Evolutionary conservation across 2,888 invertebrate genomes (phyloP).

Genomic region (Ichneumoninae sp.): DNA sequence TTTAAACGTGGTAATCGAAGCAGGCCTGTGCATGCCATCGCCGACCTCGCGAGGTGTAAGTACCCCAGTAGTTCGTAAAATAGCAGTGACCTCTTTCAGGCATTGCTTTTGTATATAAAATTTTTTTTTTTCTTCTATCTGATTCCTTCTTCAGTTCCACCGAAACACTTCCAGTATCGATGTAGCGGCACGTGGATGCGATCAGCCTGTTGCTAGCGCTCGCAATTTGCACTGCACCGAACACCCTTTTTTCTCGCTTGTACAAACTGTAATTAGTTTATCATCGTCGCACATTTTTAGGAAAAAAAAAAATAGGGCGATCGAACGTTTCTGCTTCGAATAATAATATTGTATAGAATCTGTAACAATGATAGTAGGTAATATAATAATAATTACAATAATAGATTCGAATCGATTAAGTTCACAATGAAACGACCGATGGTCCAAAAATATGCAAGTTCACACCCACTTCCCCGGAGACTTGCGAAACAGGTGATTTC

Average conservation of each 20-base stretch:
- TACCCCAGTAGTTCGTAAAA: conserved; percentile 84
- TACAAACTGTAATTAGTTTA: conserved; percentile 21
- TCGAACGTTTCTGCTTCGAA: background rate
- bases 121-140: background rate
- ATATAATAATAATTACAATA: background rate
- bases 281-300: conserved; percentile 3
- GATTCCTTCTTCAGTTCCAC: conserved; percentile 38
- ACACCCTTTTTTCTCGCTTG: conserved; percentile 46
- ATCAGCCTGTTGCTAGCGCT: conserved; percentile 11
- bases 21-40: conserved; percentile 95
- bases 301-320: background rate
- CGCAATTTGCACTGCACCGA: conserved; percentile 52
- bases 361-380: background rate
- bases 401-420: background rate
- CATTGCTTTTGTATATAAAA: conserved; percentile 36
- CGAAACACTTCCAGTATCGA: conserved; percentile 51
- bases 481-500: conserved; percentile 3
- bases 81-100: conserved; percentile 62
- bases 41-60: conserved; percentile 96
- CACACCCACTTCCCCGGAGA: background rate
- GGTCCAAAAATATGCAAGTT: background rate
- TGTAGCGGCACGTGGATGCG: conserved; percentile 52
- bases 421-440: background rate
- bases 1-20: conserved; percentile 80
- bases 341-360: background rate